Evolutionary conservation across 2,888 invertebrate genomes (phyloP).

Genomic region (Microctonus aethiopoides): DNA sequence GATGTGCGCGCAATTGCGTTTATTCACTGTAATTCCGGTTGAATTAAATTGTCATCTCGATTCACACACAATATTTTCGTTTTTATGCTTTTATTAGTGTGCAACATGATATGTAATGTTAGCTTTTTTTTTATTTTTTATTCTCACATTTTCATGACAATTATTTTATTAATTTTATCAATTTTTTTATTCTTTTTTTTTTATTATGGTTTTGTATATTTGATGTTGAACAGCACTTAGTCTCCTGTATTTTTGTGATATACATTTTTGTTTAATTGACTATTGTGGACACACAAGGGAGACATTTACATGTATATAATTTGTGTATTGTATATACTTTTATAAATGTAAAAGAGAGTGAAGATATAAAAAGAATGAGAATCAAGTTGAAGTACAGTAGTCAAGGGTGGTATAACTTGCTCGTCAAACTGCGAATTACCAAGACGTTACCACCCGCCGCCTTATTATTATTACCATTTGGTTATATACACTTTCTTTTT

Average conservation of each 20-base stretch:
- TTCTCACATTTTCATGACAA: not conserved
- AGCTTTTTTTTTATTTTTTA: not conserved
- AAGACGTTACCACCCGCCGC: constrained; percentile 31
- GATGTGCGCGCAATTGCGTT: constrained; percentile 64
- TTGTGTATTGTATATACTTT: not conserved
- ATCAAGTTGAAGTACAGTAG: constrained; percentile 11
- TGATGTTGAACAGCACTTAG: too few species aligned
- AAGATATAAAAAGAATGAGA: constrained; percentile 26
- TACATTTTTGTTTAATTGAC: constrained; percentile 62
- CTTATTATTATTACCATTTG: constrained; percentile 62
- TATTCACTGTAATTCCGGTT: constrained; percentile 62
- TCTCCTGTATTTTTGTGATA: too few species aligned
- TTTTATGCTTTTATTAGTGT: constrained; percentile 4
- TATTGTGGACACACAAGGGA: constrained; percentile 54
- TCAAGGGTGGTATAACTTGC: constrained; percentile 46
- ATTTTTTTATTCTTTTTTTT: constrained; percentile 1
- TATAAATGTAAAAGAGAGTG: constrained; percentile 41
- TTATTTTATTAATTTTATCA: not conserved
- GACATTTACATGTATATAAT: too few species aligned
- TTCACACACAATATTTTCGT: constrained; percentile 31
- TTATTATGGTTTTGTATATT: too few species aligned
- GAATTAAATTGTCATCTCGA: constrained; percentile 58
- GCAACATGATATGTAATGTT: constrained; percentile 12
- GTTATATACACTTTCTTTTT: constrained; percentile 53
- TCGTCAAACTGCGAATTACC: constrained; percentile 66